Base-by-base conservation (phyloP, 2,888 invertebrate genomes). In the Polyommatus icarus region DNA sequence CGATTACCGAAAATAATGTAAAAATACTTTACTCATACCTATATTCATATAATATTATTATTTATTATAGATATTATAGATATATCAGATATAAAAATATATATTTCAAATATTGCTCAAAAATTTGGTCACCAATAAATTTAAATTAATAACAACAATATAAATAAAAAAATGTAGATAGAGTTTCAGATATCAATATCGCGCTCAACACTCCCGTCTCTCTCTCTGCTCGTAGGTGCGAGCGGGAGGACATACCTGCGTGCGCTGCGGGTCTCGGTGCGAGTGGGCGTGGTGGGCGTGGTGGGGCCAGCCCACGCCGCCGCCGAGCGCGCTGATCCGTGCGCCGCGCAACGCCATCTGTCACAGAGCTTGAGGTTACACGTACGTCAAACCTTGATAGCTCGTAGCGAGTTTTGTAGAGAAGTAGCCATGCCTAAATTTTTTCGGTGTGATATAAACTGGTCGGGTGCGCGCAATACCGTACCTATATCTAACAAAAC, bases 321-420 rank as follows among this genome's bases (percentile, higher is more conserved):
- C 89, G 80, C 91, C 88, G 77, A 92, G 86, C 76, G 90, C 87
- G 81, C 89, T 86, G 73, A 92, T 86, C 1, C 93, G 88, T 1
- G 91, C 90, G 82, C 90, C 88, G 32, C 93, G 91, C 29, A 90
- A 85, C 15, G 93, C 91, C 92, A 92, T 92, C 92, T 92, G 87
- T 8, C 29, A 73, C 61, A 78, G 77, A n/a, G 29, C 15, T 46
- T 18, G 15, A 32, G 1, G 6, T 3, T 40, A 77, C 2, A 71
- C 40, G 46, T 40, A 40, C 1, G 40, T 40, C 40, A 40, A 40
- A 40, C 8, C 40, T 40, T 40, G 40, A 40, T 10, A 40, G 40
- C 40, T 0, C 10, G 40, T 40, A 40, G 40, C 40, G 10, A 40
- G 40, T 40, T 40, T 40, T 40, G 40, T 8, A 40, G 36, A 40